Evolutionary conservation across 2,888 invertebrate genomes (phyloP), one percentile per base, ranked within the genome.

Genomic region (Elmis aenea): DNA sequence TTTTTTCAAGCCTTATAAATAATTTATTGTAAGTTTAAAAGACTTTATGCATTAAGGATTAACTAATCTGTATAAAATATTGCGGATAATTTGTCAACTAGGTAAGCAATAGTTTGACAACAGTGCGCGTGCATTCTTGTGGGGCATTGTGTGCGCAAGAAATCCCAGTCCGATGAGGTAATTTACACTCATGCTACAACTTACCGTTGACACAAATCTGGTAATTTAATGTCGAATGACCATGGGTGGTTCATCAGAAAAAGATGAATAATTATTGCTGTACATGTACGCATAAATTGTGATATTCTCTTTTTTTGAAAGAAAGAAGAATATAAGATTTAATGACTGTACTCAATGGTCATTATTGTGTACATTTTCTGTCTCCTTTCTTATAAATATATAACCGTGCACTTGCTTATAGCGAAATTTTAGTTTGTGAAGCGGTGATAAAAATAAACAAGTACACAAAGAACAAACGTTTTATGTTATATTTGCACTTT

Each of bases 191-290:
- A 43, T 32, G 42, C 45, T 45, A 48, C 50, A 50, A 48, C 45
- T 50, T 48, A 49, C 51, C 43, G 51, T 49, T 46, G 53, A 52
- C 53, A 51, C 49, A 54, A 54, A 54, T 54, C 53, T 49, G 50
- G 50, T 54, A 53, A 54, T 54, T 54, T 54, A 54, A 48, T 42
- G 42, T 40, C 41, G 29, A 28, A 33, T 46, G 49, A 45, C 54
- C 45, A 48, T 52, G 49, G 54, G 54, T 52, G 52, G 52, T 51
- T 58, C 55, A 52, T 58, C 54, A 56, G 48, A 43, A 42, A 31
- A 33, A 15, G 22, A 31, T 31, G 31, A 38, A 38, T 38, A 38
- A 38, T 37, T 38, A 38, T 32, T 28, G 24, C 34, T 26, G 31
- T 41, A 36, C 31, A 31, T 27, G 20, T 33, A 31, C 26, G 13